Conservation (phyloP, 2,113 vertebrate species). For the Salvelinus sp. region DNA sequence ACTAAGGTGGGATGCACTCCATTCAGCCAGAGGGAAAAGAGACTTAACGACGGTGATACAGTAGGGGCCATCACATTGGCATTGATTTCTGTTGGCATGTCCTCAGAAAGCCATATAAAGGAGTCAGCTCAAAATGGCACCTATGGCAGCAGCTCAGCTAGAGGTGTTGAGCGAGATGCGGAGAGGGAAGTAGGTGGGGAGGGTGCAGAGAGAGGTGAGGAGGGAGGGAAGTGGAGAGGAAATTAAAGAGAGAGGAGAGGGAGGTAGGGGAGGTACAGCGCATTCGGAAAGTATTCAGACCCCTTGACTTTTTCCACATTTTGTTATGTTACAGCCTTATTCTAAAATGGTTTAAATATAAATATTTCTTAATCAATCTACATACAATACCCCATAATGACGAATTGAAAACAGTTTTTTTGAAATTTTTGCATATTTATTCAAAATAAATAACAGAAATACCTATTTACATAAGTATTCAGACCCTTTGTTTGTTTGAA, state of each 20-base stretch:
- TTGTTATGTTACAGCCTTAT: no score
- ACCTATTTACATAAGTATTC: no score
- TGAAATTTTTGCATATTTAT: no score
- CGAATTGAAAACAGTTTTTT: no score
- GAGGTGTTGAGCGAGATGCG: conserved; percentile 10
- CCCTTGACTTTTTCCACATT: no score
- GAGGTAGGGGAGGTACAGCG: background rate
- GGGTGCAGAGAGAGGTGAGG: no score
- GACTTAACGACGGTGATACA: conserved; percentile 36
- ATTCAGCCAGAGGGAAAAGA: conserved; percentile 46
- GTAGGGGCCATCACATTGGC: conserved; percentile 36
- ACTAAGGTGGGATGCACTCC: conserved; percentile 22
- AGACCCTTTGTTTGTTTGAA: no score
- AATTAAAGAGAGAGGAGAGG: background rate
- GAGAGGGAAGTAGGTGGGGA: conserved; percentile 1
- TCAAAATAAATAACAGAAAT: no score
- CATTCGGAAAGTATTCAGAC: no score
- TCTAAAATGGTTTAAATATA: no score
- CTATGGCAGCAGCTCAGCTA: conserved; percentile 28
- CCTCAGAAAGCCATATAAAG: conserved; percentile 35
- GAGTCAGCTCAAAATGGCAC: conserved; percentile 27
- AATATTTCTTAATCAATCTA: no score
- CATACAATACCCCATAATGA: no score
- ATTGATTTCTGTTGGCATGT: conserved; percentile 47
- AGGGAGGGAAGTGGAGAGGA: background rate